Conservation (phyloP, 2,113 vertebrate species). For the Aplodontia rufa region DNA sequence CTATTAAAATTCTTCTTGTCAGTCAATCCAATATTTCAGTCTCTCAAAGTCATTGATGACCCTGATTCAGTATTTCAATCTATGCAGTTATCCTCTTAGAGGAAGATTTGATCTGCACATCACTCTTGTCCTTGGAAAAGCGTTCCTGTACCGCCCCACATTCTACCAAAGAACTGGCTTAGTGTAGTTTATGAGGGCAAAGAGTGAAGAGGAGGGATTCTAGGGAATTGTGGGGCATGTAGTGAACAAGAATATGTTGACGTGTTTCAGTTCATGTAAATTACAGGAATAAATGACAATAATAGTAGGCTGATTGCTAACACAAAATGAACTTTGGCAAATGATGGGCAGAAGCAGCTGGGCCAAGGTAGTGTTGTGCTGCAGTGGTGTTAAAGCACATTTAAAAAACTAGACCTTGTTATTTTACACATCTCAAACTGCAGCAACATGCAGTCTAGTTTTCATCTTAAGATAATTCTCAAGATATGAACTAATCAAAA, state of each 20-base stretch:
- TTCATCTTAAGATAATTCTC: conserved; percentile 8
- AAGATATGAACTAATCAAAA: conserved; percentile 17
- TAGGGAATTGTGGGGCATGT: background rate
- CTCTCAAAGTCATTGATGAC: conserved; percentile 21
- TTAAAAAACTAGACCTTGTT: background rate
- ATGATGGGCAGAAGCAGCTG: background rate
- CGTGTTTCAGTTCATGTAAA: background rate
- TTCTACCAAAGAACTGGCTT: background rate
- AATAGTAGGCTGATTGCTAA: background rate
- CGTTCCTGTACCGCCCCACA: background rate
- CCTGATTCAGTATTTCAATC: background rate
- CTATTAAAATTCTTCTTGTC: conserved; percentile 18
- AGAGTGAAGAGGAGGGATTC: background rate
- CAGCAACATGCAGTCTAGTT: background rate
- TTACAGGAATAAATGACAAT: background rate
- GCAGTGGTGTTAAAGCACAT: background rate
- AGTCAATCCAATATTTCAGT: background rate
- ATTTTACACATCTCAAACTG: background rate
- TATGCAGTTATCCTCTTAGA: background rate
- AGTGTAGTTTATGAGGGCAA: background rate
- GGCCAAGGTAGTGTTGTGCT: background rate
- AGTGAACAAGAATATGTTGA: background rate
- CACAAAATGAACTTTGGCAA: background rate
- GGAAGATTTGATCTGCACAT: background rate
- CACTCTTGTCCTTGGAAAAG: background rate